Percentiles rank a stretch among this genome's conserved stretches.
Evolutionary conservation across 1,140 invertebrate genomes (phyloP).

Genomic region (Rhagoletis zephyria): DNA sequence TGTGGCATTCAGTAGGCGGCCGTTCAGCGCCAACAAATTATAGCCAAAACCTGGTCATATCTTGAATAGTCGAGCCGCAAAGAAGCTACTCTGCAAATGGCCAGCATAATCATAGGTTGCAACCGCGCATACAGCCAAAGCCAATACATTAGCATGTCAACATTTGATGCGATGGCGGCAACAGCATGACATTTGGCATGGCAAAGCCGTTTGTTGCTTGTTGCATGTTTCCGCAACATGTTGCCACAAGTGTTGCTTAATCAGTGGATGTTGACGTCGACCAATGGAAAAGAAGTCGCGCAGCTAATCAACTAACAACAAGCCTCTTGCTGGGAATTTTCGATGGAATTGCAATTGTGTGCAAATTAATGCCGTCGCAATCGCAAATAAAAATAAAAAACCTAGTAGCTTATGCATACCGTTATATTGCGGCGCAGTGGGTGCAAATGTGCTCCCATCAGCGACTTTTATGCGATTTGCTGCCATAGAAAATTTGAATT

Average conservation of each 20-base stretch:
- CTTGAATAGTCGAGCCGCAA: neutral
- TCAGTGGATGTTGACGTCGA: neutral
- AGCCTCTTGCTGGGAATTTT: neutral
- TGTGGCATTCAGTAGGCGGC: conserved; percentile 26
- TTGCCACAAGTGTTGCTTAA: conserved; percentile 46
- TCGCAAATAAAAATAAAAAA: neutral
- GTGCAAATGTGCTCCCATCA: neutral
- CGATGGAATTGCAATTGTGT: conserved; percentile 12
- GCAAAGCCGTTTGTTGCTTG: neutral
- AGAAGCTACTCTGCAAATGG: neutral
- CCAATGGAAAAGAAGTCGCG: neutral
- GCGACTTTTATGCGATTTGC: neutral
- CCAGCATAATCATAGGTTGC: neutral
- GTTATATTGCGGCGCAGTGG: conserved; percentile 21
- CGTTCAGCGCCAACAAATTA: conserved; percentile 33
- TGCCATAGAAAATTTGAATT: conserved; percentile 24
- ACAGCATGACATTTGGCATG: conserved; percentile 17
- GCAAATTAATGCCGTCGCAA: conserved; percentile 39
- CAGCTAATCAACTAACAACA: neutral
- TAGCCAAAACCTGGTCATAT: conserved; percentile 27
- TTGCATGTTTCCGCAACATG: conserved; percentile 10
- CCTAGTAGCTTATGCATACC: neutral
- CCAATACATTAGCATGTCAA: conserved; percentile 52
- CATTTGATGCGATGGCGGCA: conserved; percentile 23
- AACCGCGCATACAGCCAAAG: neutral